Evolutionary conservation across 1,140 invertebrate genomes (phyloP).

Genomic region (Brachionus plicatilis): DNA sequence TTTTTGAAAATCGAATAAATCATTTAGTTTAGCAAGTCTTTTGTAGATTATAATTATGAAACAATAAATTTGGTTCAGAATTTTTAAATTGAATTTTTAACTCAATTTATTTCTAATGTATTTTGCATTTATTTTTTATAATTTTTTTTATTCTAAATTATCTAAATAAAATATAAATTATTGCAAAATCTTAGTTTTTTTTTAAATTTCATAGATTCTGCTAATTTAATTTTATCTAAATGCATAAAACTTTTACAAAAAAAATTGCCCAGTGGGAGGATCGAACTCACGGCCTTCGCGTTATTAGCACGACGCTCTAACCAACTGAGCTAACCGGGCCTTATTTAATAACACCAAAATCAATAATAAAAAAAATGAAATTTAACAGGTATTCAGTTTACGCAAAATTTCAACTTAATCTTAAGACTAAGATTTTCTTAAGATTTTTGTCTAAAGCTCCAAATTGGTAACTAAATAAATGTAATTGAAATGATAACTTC

Average conservation of each 20-base stretch:
- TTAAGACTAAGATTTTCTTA: no score
- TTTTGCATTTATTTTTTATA: neutral
- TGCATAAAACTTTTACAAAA: neutral
- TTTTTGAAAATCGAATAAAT: no score
- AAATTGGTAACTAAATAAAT: no score
- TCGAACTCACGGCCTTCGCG: neutral
- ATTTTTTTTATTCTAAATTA: neutral
- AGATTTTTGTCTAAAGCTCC: no score
- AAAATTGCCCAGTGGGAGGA: neutral
- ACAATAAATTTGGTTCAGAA: slow-evolving; percentile 10
- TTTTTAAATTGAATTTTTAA: neutral
- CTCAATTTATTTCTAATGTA: neutral
- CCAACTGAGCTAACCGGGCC: slow-evolving; percentile 18
- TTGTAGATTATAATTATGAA: slow-evolving; percentile 3
- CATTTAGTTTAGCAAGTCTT: no score
- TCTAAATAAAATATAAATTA: no score
- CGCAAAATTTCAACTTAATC: no score
- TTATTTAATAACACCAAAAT: neutral
- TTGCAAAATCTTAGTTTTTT: no score
- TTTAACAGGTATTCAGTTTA: no score
- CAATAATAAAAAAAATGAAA: neutral
- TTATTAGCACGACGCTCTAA: slow-evolving; percentile 29
- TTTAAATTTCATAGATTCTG: no score
- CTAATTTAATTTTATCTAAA: neutral
- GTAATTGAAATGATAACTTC: no score